Conservation (phyloP, 2,888 invertebrate genomes). For the Thymelicus sylvestris region DNA sequence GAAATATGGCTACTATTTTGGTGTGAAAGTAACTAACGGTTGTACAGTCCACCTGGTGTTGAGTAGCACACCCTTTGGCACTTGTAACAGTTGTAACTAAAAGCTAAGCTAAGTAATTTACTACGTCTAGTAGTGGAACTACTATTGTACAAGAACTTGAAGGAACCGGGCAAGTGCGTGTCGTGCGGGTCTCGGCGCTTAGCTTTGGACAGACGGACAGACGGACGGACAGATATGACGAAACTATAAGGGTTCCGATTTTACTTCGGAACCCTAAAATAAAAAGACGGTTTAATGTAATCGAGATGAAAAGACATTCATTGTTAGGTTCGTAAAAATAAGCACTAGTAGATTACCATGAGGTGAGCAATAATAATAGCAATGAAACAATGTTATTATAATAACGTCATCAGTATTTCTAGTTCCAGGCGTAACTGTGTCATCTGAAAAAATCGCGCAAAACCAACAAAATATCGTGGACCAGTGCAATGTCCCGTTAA, state of each 20-base stretch:
- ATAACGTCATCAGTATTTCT: not conserved
- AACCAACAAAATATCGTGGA: constrained; percentile 8
- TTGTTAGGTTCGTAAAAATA: not conserved
- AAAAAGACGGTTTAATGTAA: too few relatives aligned
- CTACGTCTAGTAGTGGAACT: too few relatives aligned
- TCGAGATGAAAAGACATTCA: too few relatives aligned
- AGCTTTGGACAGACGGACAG: too few relatives aligned
- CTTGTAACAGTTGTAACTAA: not conserved
- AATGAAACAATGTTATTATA: not conserved
- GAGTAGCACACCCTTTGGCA: not conserved
- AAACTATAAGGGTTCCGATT: too few relatives aligned
- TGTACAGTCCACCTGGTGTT: not conserved
- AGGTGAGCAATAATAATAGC: not conserved
- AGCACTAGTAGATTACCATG: not conserved
- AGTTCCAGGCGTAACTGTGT: not conserved
- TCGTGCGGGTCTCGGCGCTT: too few relatives aligned
- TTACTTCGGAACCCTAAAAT: too few relatives aligned
- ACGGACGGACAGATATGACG: too few relatives aligned
- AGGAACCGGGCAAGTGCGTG: too few relatives aligned
- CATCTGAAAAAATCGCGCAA: constrained; percentile 4
- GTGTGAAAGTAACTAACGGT: not conserved
- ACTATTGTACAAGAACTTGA: too few relatives aligned
- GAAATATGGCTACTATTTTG: constrained; percentile 7
- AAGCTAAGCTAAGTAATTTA: too few relatives aligned
- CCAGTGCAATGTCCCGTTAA: constrained; percentile 30